These are phyloP conservation scores for Epirrhoe alternata DNA, from an alignment of 2,888 invertebrate species.

Conservation along the genomic window DNA sequence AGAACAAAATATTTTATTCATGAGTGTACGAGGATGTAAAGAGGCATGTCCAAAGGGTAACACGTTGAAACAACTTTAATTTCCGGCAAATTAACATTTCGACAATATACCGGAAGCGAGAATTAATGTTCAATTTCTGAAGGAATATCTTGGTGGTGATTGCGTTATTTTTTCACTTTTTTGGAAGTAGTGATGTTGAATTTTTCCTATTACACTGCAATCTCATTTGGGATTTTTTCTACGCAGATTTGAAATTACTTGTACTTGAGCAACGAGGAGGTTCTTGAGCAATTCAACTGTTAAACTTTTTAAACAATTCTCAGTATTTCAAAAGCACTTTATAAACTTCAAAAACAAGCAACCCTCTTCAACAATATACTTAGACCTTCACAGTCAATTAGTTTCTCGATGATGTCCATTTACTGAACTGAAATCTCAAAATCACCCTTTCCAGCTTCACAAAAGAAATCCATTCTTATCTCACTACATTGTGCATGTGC, in stretches of 20 bases:
- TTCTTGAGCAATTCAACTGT: too few species aligned
- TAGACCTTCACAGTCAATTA: neutral
- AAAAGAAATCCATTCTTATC: constrained; percentile 62
- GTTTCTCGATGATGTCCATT: constrained; percentile 11
- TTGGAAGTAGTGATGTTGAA: neutral
- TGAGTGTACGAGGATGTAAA: constrained; percentile 52
- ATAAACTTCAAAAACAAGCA: too few species aligned
- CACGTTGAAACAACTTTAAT: constrained; percentile 82
- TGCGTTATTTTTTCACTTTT: neutral
- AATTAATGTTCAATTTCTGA: constrained; percentile 60
- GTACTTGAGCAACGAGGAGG: too few species aligned
- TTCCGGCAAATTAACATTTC: constrained; percentile 84
- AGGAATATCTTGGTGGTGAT: neutral
- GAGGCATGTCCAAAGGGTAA: constrained; percentile 73
- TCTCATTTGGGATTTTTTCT: too few species aligned
- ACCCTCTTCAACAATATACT: too few species aligned
- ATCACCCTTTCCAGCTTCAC: constrained; percentile 23
- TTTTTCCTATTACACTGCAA: too few species aligned
- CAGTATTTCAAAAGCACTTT: too few species aligned
- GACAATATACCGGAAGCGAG: constrained; percentile 70
- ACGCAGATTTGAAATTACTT: too few species aligned
- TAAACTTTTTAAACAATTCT: too few species aligned
- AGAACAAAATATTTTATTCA: constrained; percentile 54
- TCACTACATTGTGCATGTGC: constrained; percentile 65
- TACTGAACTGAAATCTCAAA: constrained; percentile 3